A percentile compares a stretch with the other conserved stretches of the same genome.
Evolutionary conservation across 2,113 vertebrate species (phyloP).

Genomic region (Erythrolamprus reginae): DNA sequence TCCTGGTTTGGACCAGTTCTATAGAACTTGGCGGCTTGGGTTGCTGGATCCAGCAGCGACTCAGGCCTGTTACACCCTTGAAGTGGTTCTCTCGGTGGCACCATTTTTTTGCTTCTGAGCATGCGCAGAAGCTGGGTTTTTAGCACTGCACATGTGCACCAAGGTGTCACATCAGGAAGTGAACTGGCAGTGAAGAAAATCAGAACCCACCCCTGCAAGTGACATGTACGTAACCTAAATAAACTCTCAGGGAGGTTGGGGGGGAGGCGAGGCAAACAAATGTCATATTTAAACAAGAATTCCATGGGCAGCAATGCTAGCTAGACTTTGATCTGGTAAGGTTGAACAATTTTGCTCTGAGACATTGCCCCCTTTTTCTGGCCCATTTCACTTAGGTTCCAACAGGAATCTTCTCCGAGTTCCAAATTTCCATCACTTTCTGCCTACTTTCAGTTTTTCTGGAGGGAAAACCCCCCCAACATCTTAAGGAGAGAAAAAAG

Average conservation of each 20-base stretch:
- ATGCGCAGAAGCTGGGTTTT: too few relatives aligned
- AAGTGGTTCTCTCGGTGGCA: too few relatives aligned
- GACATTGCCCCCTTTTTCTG: neutral
- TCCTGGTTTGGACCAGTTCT: too few relatives aligned
- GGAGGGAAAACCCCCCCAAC: too few relatives aligned
- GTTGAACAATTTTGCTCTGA: neutral
- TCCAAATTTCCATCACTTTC: neutral
- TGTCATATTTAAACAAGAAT: fast-evolving
- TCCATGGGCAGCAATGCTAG: fast-evolving
- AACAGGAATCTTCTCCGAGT: neutral
- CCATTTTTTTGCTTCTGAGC: too few relatives aligned
- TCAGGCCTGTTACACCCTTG: too few relatives aligned
- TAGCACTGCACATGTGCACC: too few relatives aligned
- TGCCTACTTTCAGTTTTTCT: neutral
- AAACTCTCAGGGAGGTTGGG: fast-evolving
- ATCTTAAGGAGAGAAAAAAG: neutral
- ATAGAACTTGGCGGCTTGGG: too few relatives aligned
- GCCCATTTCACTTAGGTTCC: neutral
- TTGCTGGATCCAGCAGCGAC: too few relatives aligned
- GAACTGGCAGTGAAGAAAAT: too few relatives aligned
- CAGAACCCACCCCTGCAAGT: neutral
- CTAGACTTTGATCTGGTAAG: fast-evolving
- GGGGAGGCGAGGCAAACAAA: neutral
- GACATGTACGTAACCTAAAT: fast-evolving
- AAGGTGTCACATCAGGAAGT: too few relatives aligned